Evolutionary conservation across 2,113 vertebrate genomes (phyloP).

Genomic region (Cavia aperea): DNA sequence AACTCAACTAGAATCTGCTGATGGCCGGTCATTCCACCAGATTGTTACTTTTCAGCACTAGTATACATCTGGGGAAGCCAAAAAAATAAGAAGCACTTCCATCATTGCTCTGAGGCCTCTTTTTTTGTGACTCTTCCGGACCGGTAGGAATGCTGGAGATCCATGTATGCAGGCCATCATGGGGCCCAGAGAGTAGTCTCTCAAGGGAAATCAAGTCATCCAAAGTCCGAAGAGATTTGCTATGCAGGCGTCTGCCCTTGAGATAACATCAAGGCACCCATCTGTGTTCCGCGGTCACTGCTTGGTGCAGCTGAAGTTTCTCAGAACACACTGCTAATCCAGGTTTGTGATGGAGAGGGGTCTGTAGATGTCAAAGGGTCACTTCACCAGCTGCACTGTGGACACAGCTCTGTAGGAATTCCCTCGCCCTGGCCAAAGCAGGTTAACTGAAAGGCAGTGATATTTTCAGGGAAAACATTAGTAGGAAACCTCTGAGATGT

Average conservation of each 20-base stretch:
- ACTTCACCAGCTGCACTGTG: background rate
- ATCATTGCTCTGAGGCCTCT: constrained; percentile 20
- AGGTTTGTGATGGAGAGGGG: background rate
- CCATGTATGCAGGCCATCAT: too few species aligned
- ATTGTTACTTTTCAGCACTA: constrained; percentile 48
- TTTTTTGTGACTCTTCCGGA: background rate
- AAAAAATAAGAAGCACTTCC: constrained; percentile 23
- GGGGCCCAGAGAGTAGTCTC: background rate
- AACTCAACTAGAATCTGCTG: constrained; percentile 51
- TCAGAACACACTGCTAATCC: constrained; percentile 5
- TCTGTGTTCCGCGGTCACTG: background rate
- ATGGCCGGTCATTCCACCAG: constrained; percentile 2
- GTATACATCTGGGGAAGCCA: background rate
- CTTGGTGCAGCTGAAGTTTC: background rate
- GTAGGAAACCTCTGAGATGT: background rate
- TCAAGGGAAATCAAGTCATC: background rate
- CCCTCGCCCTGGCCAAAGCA: background rate
- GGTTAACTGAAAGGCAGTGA: background rate
- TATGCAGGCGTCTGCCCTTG: constrained; percentile 10
- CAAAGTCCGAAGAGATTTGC: background rate
- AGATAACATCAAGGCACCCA: background rate
- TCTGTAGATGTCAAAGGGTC: background rate
- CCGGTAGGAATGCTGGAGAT: background rate
- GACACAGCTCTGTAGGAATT: background rate
- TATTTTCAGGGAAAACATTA: background rate